Conservation (phyloP, 2,888 invertebrate species). For the Hirtodrosophila trivittata region DNA sequence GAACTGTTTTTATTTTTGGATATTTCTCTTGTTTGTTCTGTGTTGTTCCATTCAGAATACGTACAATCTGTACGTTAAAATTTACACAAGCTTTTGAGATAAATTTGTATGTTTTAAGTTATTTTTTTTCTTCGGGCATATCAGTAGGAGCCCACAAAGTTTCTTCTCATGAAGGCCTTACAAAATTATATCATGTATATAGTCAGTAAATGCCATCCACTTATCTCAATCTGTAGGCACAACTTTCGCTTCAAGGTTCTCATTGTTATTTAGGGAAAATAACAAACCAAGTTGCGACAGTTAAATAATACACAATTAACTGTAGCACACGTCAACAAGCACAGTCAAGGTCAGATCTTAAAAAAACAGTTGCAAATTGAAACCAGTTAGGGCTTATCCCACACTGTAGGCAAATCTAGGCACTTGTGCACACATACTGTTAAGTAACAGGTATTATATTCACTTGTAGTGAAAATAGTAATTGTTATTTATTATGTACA, state of each 20-base stretch:
- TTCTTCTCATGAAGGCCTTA: no score
- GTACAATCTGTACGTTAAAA: not conserved
- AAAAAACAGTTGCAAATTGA: constrained; percentile 39
- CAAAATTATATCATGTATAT: no score
- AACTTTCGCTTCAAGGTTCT: constrained; percentile 52
- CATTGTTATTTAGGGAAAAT: constrained; percentile 47
- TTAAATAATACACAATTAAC: constrained; percentile 19
- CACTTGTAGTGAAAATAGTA: constrained; percentile 27
- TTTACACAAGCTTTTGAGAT: not conserved
- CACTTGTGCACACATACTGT: constrained; percentile 6
- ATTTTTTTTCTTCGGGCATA: no score
- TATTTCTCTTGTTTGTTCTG: constrained; percentile 14
- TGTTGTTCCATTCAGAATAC: constrained; percentile 23
- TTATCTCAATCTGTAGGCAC: not conserved
- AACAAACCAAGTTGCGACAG: constrained; percentile 44
- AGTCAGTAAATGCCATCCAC: no score
- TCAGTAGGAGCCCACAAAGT: no score
- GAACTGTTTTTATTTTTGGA: constrained; percentile 41
- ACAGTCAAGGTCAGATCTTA: not conserved
- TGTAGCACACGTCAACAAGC: not conserved
- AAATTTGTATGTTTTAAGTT: no score
- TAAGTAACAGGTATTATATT: constrained; percentile 36
- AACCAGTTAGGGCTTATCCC: constrained; percentile 54
- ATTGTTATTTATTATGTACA: constrained; percentile 24
- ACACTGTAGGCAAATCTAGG: constrained; percentile 18